A percentile compares a stretch with the other conserved stretches of the same genome.
These are phyloP conservation scores for Leucophenga montana DNA, from an alignment of 2,888 invertebrate genomes.

Conservation along the genomic window DNA sequence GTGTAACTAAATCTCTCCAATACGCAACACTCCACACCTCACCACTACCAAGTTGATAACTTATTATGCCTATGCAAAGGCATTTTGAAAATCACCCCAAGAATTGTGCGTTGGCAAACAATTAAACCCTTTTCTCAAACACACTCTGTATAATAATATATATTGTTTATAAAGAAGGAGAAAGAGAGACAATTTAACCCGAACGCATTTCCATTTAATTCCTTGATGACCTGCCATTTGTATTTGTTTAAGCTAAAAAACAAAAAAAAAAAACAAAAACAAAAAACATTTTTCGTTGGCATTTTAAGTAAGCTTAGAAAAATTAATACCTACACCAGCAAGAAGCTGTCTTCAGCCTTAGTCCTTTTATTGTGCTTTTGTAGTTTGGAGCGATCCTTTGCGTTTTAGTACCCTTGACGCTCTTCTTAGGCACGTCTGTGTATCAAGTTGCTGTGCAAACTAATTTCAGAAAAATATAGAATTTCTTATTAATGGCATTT, in stretches of 20 bases:
- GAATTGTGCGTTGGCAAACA: constrained; percentile 43
- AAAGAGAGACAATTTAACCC: constrained; percentile 36
- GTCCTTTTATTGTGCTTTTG: constrained; percentile 43
- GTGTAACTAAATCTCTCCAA: constrained; percentile 53
- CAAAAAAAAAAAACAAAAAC: not conserved
- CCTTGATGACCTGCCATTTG: constrained; percentile 66
- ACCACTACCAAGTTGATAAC: not conserved
- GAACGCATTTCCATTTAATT: constrained; percentile 47
- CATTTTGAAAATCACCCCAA: constrained; percentile 4
- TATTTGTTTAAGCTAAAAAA: constrained; percentile 44
- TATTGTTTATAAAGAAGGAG: not conserved
- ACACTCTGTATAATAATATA: constrained; percentile 10
- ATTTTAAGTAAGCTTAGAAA: constrained; percentile 65
- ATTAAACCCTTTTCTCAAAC: constrained; percentile 60
- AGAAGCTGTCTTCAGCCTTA: constrained; percentile 54
- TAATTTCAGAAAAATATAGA: constrained; percentile 43
- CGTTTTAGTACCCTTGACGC: not conserved
- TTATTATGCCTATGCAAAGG: constrained; percentile 20
- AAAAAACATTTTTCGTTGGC: constrained; percentile 31
- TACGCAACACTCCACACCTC: not conserved
- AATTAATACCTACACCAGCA: constrained; percentile 62
- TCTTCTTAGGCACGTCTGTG: constrained; percentile 23
- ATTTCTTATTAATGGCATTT: constrained; percentile 64
- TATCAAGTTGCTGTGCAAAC: constrained; percentile 62
- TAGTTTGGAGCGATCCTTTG: constrained; percentile 13